Evolutionary conservation across 2,797 vertebrate species (phyloP), one percentile per base, ranked within the genome.

Genomic region (Microtus californicus): DNA sequence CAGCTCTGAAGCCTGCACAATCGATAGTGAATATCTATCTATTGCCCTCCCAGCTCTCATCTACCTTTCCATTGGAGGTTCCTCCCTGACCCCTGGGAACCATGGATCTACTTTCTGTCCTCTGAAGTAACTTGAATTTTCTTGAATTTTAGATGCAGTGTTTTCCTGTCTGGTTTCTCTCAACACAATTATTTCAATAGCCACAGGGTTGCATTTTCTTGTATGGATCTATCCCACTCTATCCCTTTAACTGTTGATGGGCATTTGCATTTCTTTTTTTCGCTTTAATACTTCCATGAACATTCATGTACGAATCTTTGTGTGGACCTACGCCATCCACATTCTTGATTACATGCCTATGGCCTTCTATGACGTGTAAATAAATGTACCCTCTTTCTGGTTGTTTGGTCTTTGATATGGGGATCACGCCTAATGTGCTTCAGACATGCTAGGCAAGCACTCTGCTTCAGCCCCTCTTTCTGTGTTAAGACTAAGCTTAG

Each of bases 401-500:
- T 48, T 71, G 29, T 9, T 83, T 81, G 19, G 1, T 69, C 19
- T 51, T 91, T 74, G 48, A 5, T 63, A 48, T 37, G 37, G 54
- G 10, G 31, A 63, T 76, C 29, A 48, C 76, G 40, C 37, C 40
- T 11, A 37, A n/a, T n/a, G 40, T 6, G 51, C 40, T 29, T 83
- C 23, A 29, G 6, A 10, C 9, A 2, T 73, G 23, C 77, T 81
- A 82, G 37, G 78, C 51, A 81, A 73, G 40, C 11, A 37, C 37
- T 71, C 43, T 27, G 61, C 40, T 34, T 34, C 54, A 48, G 54
- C 67, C 40, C 79, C 37, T 83, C 69, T 92, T 88, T 88, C 74
- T 93, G 59, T 93, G 90, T 93, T 91, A 94, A 96, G 91, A 86
- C 37, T 67, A 81, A 76, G 63, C 29, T 69, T 92, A 95, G 65